Evolutionary conservation across 1,140 invertebrate species (phyloP).

Genomic region (Matsumurasca onukii): DNA sequence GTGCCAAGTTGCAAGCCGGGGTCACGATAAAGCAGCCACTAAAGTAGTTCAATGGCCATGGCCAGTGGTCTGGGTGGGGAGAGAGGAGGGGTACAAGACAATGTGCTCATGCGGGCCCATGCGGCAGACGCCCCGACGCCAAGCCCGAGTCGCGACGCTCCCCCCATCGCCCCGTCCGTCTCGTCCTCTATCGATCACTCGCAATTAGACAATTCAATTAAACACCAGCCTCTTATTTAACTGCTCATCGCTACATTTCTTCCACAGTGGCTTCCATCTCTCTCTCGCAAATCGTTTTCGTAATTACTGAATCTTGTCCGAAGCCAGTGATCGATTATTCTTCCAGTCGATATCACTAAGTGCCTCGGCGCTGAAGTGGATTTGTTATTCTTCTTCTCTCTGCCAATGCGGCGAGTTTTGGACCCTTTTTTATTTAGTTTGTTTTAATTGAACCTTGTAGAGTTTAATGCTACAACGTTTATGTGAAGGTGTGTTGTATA

Average conservation of each 20-base stretch:
- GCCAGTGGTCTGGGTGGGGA: too few relatives aligned
- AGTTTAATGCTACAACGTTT: background rate
- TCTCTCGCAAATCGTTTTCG: background rate
- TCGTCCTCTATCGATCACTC: background rate
- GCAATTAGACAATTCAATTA: background rate
- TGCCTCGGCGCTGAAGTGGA: background rate
- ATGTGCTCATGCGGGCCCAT: background rate
- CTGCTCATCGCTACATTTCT: background rate
- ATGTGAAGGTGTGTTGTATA: too few relatives aligned
- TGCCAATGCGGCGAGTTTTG: too few relatives aligned
- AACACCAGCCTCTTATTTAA: background rate
- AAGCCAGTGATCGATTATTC: constrained; percentile 9
- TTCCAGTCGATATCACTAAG: constrained; percentile 20
- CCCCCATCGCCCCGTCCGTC: background rate
- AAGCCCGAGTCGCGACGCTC: background rate
- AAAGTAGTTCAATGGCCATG: too few relatives aligned
- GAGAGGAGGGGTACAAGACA: background rate
- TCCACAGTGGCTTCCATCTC: background rate
- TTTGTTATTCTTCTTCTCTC: background rate
- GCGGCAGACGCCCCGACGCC: too few relatives aligned
- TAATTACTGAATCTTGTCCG: constrained; percentile 18
- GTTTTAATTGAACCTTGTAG: background rate
- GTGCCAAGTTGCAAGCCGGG: too few relatives aligned
- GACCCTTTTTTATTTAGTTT: background rate
- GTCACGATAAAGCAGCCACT: too few relatives aligned